These are phyloP conservation scores for Heptranchias perlo DNA, from an alignment of 2,113 vertebrate genomes.

Conservation along the genomic window DNA sequence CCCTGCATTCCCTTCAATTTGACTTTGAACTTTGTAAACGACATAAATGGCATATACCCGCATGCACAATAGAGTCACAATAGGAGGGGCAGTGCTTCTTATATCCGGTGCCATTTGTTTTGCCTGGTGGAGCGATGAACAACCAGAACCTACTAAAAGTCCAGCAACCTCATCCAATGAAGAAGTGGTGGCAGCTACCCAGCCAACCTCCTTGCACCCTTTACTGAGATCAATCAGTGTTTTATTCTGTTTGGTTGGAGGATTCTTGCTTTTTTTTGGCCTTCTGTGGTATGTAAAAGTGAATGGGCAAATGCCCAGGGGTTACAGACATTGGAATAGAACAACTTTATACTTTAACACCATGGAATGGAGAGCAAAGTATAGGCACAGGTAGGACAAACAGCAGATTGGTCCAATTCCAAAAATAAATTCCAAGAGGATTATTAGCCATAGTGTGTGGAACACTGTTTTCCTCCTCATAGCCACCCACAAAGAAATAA, in stretches of 20 bases:
- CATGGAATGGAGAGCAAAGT: conserved; percentile 16
- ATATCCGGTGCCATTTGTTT: conserved; percentile 58
- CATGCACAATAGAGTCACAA: conserved; percentile 50
- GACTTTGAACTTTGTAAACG: not conserved
- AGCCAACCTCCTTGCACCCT: conserved; percentile 43
- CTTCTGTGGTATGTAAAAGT: conserved; percentile 58
- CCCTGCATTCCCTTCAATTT: not conserved
- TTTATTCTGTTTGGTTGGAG: conserved; percentile 54
- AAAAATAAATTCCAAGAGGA: no score
- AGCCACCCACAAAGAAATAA: not conserved
- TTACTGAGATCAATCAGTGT: conserved; percentile 57
- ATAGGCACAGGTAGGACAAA: conserved; percentile 1
- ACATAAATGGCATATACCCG: not conserved
- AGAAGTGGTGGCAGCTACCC: conserved; percentile 22
- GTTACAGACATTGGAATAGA: conserved; percentile 43
- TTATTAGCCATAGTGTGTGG: no score
- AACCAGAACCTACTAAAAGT: conserved; percentile 41
- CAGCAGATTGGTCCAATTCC: no score
- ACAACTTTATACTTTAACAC: not conserved
- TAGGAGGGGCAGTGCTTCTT: conserved; percentile 51
- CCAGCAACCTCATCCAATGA: not conserved
- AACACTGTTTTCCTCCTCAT: not conserved
- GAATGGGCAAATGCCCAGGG: conserved; percentile 46
- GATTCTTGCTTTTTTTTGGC: conserved; percentile 57
- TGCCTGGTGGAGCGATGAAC: conserved; percentile 57